Percentiles rank a stretch among this genome's conserved stretches.
Conservation (phyloP, 2,888 invertebrate genomes). For the Lingula anatina region DNA sequence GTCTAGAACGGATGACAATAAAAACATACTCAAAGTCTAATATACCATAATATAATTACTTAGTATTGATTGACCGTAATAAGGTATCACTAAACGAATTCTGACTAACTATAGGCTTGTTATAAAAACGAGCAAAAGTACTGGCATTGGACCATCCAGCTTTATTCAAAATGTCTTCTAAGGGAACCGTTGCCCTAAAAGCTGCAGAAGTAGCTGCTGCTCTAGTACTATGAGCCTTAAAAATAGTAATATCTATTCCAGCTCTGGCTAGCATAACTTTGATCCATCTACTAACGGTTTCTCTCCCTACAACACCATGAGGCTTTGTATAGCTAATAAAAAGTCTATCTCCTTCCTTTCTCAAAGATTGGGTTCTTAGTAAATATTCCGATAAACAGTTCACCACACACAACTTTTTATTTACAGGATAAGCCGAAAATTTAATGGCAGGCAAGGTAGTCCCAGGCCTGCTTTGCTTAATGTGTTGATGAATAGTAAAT, state of each 20-base stretch:
- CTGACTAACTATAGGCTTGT: slow-evolving; percentile 1
- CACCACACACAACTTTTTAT: slow-evolving; percentile 2
- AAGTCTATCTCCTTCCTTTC: not conserved
- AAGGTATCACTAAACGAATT: no score
- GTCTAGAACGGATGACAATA: no score
- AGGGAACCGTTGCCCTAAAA: not conserved
- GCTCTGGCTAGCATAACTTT: slow-evolving; percentile 3
- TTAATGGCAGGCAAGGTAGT: not conserved
- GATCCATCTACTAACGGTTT: slow-evolving; percentile 8
- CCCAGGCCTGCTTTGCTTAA: slow-evolving; percentile 2
- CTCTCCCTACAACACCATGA: slow-evolving; percentile 4
- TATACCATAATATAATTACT: no score
- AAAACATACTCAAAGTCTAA: no score
- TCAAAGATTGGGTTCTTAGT: not conserved
- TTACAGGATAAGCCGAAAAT: not conserved
- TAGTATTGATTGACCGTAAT: no score
- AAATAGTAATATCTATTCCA: slow-evolving; percentile 5
- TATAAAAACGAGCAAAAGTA: slow-evolving; percentile 7
- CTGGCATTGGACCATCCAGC: slow-evolving; percentile 8
- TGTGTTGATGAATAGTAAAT: not conserved
- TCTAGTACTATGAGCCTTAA: slow-evolving; percentile 6
- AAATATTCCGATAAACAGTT: slow-evolving; percentile 2
- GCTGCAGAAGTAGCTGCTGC: slow-evolving; percentile 8
- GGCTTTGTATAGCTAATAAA: slow-evolving; percentile 8
- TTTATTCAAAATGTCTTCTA: slow-evolving; percentile 5